Evolutionary conservation across 2,888 invertebrate genomes (phyloP).

Genomic region (Chrysolina americana): DNA sequence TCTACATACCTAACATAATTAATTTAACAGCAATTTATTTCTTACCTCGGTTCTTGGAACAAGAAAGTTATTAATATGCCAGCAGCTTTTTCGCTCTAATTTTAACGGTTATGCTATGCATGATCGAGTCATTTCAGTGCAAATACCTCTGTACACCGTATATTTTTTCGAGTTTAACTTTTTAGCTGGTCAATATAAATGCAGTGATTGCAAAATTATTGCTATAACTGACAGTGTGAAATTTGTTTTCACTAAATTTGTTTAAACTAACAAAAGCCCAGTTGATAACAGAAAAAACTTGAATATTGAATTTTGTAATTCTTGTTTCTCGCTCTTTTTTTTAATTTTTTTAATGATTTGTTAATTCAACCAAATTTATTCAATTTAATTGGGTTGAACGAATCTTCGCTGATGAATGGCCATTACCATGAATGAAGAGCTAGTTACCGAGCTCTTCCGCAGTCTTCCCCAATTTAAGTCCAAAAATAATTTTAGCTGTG

Average conservation of each 20-base stretch:
- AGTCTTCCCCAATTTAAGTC: no score
- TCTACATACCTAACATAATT: constrained; percentile 22
- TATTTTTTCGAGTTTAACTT: neutral
- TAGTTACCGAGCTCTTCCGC: no score
- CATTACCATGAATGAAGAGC: no score
- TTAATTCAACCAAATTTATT: no score
- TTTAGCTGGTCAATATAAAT: neutral
- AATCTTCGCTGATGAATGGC: no score
- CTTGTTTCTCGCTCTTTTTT: neutral
- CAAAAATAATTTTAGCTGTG: no score
- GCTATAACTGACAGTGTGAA: neutral
- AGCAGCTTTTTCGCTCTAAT: constrained; percentile 36
- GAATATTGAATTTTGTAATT: neutral
- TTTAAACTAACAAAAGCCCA: neutral
- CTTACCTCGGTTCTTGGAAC: constrained; percentile 30
- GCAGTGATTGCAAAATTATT: neutral
- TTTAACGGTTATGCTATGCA: constrained; percentile 33
- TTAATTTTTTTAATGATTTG: neutral
- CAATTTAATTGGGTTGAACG: no score
- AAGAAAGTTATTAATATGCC: constrained; percentile 33
- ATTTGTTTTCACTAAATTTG: neutral
- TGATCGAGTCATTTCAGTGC: constrained; percentile 31
- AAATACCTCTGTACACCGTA: constrained; percentile 31
- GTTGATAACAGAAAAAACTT: neutral
- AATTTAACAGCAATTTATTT: constrained; percentile 17